phyloP scores from a whole-genome alignment of 2,113 vertebrate species.

The Numenius arquata region DNA sequence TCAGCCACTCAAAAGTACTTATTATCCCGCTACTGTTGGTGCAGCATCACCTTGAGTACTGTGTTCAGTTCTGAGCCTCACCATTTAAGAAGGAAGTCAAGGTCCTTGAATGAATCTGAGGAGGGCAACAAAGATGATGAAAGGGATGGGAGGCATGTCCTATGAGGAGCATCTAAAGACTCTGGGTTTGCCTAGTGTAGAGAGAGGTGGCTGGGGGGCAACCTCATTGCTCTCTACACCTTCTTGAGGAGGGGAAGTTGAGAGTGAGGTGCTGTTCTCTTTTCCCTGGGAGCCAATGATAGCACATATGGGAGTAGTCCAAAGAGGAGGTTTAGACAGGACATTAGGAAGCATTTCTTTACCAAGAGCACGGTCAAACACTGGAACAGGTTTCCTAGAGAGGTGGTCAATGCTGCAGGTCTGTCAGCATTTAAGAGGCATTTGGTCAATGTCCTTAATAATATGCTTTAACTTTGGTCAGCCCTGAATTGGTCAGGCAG shows the following conservation, averaged over 20 bases:
- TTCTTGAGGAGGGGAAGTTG: background rate
- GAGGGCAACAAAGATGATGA: background rate
- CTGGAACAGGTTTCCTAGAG: background rate
- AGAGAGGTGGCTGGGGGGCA: background rate
- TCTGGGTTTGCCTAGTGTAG: background rate
- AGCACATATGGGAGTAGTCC: fast-evolving
- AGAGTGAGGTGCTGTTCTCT: background rate
- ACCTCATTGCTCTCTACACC: background rate
- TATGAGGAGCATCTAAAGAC: background rate
- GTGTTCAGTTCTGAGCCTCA: background rate
- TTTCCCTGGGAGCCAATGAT: background rate
- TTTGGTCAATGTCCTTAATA: background rate
- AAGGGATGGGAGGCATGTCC: background rate
- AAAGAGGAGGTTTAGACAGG: background rate
- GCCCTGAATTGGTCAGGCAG: background rate
- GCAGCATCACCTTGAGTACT: background rate
- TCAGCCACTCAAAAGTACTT: background rate
- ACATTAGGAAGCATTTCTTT: background rate
- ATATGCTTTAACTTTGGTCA: background rate
- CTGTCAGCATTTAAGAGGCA: background rate
- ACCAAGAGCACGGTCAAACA: fast-evolving
- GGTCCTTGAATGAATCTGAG: background rate
- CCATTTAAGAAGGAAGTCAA: background rate
- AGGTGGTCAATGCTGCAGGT: background rate
- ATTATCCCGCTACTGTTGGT: fast-evolving